A percentile compares a stretch with the other conserved stretches of the same genome.
phyloP scores from a whole-genome alignment of 2,888 invertebrate species.

The Euzetes globulus region DNA sequence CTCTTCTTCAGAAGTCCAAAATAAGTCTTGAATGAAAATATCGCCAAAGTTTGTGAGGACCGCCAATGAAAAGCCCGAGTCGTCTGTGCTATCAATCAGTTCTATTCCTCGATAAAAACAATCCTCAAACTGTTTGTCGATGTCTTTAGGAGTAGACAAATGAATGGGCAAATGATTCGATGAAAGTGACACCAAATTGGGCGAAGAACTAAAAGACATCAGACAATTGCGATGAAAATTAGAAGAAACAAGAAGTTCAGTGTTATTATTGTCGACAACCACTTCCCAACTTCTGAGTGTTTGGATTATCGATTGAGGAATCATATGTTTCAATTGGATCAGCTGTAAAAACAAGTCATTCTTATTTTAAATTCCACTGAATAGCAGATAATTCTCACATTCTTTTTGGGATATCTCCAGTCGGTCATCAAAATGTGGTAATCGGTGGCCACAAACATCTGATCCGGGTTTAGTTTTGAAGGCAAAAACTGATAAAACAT shows the following conservation, averaged over 20 bases:
- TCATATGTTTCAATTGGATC: conserved; percentile 16
- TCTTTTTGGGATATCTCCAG: background rate
- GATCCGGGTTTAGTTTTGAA: background rate
- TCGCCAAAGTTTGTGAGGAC: background rate
- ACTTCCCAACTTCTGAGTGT: background rate
- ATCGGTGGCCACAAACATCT: conserved; percentile 4
- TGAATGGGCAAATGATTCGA: conserved; percentile 3
- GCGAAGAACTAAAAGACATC: background rate
- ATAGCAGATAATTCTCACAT: background rate
- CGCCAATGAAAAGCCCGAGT: background rate
- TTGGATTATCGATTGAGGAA: background rate
- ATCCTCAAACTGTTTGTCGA: background rate
- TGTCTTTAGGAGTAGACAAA: conserved; percentile 16
- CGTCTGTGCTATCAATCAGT: background rate
- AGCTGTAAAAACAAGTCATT: background rate
- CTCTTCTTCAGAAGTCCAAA: background rate
- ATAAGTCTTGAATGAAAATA: conserved; percentile 13
- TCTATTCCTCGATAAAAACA: background rate
- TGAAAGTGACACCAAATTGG: background rate
- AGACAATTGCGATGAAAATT: conserved; percentile 2
- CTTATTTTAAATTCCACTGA: background rate
- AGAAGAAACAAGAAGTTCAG: conserved; percentile 2
- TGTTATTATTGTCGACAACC: background rate
- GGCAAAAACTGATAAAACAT: background rate
- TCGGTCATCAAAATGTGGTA: background rate